phyloP scores from a whole-genome alignment of 2,888 invertebrate species.

The Archips crataeganus region DNA sequence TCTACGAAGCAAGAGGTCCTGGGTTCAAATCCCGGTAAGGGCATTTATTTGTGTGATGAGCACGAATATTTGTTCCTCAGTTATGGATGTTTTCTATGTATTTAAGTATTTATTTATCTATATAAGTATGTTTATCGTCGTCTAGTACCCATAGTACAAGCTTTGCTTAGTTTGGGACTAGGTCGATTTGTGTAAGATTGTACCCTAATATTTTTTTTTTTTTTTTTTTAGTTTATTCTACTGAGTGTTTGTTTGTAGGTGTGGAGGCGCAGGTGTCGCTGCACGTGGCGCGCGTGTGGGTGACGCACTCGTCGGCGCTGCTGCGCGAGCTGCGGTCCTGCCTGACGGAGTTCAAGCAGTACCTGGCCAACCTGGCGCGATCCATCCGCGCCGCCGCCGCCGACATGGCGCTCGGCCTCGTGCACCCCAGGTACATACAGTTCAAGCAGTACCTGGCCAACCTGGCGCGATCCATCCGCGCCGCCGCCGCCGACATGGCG shows the following conservation, averaged over 20 bases:
- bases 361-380: slow-evolving; percentile 92
- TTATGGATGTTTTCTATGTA: no score
- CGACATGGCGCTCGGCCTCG: slow-evolving; percentile 96
- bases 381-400: slow-evolving; percentile 96
- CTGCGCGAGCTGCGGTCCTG: slow-evolving; percentile 95
- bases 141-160: no score
- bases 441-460: slow-evolving; percentile 95
- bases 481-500: slow-evolving; percentile 97
- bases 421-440: slow-evolving; percentile 89
- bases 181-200: no score
- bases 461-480: slow-evolving; percentile 93
- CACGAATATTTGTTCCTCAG: no score
- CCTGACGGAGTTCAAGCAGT: slow-evolving; percentile 95
- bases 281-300: slow-evolving; percentile 96
- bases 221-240: no score
- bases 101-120: no score
- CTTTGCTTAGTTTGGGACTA: no score
- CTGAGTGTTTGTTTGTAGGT: slow-evolving; percentile 48
- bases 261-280: slow-evolving; percentile 70
- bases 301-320: slow-evolving; percentile 96
- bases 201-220: no score
- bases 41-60: no score
- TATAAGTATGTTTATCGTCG: no score
- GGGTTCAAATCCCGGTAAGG: no score
- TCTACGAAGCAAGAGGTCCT: no score